Conservation (phyloP, 2,113 vertebrate genomes). For the Anolis carolinensis region DNA sequence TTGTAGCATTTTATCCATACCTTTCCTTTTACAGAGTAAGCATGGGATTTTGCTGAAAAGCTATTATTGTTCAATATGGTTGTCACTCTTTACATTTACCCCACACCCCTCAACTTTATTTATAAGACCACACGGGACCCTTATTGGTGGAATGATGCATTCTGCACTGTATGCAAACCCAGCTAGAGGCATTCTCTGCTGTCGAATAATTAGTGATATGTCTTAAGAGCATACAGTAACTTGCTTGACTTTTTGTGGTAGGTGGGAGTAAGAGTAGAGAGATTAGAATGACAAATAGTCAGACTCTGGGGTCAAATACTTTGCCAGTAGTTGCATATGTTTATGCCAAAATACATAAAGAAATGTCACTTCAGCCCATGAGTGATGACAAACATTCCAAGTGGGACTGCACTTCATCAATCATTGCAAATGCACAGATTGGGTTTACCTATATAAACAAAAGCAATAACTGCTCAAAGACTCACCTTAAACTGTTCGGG, state of each 20-base stretch:
- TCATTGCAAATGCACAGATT: slow-evolving; percentile 83
- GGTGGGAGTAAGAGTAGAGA: slow-evolving; percentile 59
- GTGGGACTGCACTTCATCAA: slow-evolving; percentile 83
- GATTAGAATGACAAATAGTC: slow-evolving; percentile 86
- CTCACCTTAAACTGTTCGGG: slow-evolving; percentile 81
- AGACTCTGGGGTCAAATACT: slow-evolving; percentile 85
- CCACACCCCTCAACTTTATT: slow-evolving; percentile 68
- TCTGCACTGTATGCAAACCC: slow-evolving; percentile 70
- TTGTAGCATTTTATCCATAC: slow-evolving; percentile 46
- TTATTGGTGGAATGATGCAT: slow-evolving; percentile 66
- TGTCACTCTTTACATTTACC: slow-evolving; percentile 69
- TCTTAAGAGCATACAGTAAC: slow-evolving; percentile 74
- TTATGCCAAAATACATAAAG: slow-evolving; percentile 89
- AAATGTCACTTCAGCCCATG: slow-evolving; percentile 86
- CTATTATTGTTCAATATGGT: slow-evolving; percentile 56
- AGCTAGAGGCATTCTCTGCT: slow-evolving; percentile 70
- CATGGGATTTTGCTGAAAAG: slow-evolving; percentile 58
- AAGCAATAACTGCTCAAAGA: slow-evolving; percentile 80
- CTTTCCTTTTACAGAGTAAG: slow-evolving; percentile 32
- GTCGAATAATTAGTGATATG: slow-evolving; percentile 78
- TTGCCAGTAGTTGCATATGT: slow-evolving; percentile 87
- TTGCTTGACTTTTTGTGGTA: slow-evolving; percentile 73
- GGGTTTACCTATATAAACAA: slow-evolving; percentile 85
- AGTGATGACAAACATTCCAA: slow-evolving; percentile 86
- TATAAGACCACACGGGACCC: slow-evolving; percentile 58